Percentiles rank a stretch among this genome's conserved stretches.
phyloP scores from a whole-genome alignment of 2,888 invertebrate genomes.

The Parapristionchus giblindavisi region DNA sequence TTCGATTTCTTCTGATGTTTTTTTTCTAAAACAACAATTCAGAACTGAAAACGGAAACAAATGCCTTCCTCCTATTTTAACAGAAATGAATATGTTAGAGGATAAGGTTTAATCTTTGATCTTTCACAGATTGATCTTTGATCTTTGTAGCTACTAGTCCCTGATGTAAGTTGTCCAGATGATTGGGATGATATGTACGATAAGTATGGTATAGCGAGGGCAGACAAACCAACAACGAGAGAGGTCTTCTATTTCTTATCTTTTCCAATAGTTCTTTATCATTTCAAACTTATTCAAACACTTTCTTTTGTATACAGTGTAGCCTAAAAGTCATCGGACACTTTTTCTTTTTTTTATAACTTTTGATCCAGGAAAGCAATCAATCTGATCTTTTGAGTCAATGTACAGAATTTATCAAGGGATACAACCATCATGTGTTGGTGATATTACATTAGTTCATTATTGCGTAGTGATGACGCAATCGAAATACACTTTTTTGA shows the following conservation, averaged over 20 bases:
- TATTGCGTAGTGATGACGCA: too few species aligned
- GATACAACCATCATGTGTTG: too few species aligned
- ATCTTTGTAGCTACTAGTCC: slow-evolving; percentile 3
- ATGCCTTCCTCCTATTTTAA: slow-evolving; percentile 6
- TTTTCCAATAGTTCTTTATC: neutral
- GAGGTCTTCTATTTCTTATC: neutral
- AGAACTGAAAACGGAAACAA: slow-evolving; percentile 4
- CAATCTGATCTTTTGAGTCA: too few species aligned
- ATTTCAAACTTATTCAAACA: neutral
- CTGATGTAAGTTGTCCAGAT: neutral
- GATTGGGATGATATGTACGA: slow-evolving; percentile 31
- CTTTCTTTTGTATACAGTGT: too few species aligned
- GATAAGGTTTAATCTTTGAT: slow-evolving; percentile 1
- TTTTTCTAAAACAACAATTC: neutral
- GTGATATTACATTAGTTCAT: too few species aligned
- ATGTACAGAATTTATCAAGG: too few species aligned
- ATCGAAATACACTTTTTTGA: too few species aligned
- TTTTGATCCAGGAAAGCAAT: too few species aligned
- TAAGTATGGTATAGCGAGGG: slow-evolving; percentile 19
- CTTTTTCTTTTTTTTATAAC: too few species aligned
- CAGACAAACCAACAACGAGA: neutral
- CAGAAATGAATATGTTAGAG: neutral
- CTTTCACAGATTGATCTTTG: neutral
- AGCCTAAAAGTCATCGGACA: too few species aligned
- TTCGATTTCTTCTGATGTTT: neutral